Evolutionary conservation across 2,113 vertebrate genomes (phyloP).

Genomic region (Gymnogyps californianus): DNA sequence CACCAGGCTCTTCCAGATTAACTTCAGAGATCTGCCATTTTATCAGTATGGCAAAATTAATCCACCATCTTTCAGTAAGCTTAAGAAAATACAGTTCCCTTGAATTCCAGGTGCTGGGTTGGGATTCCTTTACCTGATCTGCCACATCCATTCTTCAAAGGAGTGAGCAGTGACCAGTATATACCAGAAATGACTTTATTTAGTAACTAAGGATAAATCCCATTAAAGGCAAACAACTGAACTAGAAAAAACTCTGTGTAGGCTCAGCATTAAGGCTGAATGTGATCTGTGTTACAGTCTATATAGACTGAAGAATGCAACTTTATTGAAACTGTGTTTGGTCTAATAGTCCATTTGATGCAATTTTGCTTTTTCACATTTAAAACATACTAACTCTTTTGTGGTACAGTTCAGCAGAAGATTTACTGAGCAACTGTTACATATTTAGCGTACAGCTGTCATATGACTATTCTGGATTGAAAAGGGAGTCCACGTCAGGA

Average conservation of each 20-base stretch:
- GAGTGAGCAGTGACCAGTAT: neutral
- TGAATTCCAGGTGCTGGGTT: neutral
- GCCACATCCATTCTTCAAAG: neutral
- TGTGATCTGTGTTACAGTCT: neutral
- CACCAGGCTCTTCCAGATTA: neutral
- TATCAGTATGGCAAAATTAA: neutral
- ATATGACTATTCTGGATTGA: slow-evolving; percentile 84
- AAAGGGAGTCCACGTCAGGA: slow-evolving; percentile 83
- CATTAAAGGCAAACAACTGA: neutral
- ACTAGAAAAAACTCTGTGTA: neutral
- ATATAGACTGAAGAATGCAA: neutral
- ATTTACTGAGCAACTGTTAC: neutral
- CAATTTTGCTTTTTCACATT: neutral
- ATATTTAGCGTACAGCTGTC: neutral
- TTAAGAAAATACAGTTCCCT: neutral
- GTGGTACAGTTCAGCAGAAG: slow-evolving; percentile 52
- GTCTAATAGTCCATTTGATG: neutral
- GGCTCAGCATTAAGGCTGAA: neutral
- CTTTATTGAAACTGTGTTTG: neutral
- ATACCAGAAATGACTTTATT: neutral
- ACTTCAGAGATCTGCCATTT: neutral
- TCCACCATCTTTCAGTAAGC: neutral
- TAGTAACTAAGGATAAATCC: neutral
- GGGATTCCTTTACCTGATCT: neutral
- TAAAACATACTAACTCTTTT: neutral